A percentile compares a stretch with the other conserved stretches of the same genome.
phyloP scores from a whole-genome alignment of 2,113 vertebrate species.

The Lepus americanus region DNA sequence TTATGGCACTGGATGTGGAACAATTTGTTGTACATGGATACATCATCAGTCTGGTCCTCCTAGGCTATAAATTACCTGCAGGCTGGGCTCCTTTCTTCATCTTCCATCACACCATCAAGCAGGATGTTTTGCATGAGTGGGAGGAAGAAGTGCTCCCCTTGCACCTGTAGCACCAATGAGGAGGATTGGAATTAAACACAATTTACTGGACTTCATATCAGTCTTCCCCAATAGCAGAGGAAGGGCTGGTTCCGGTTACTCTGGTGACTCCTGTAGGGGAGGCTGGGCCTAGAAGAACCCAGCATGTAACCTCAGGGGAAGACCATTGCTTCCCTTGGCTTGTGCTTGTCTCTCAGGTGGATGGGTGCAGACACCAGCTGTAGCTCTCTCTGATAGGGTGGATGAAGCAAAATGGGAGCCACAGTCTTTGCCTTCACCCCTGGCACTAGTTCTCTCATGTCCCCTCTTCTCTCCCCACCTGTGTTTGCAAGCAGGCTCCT shows the following conservation, averaged over 20 bases:
- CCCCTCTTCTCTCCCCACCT: too few species aligned
- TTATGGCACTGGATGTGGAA: background rate
- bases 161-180: background rate
- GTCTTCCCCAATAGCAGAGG: background rate
- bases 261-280: background rate
- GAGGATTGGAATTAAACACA: background rate
- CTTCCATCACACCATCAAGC: background rate
- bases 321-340: background rate
- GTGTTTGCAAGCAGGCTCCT: background rate
- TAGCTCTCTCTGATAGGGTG: background rate
- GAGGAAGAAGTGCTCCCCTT: background rate
- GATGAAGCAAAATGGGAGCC: background rate
- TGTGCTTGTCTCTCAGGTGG: background rate
- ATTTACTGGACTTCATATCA: background rate
- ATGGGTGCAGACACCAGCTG: background rate
- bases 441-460: background rate
- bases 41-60: background rate
- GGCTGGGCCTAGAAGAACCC: background rate
- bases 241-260: background rate
- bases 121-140: background rate
- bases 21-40: background rate
- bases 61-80: background rate
- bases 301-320: background rate
- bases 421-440: background rate
- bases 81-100: background rate